phyloP scores from a whole-genome alignment of 2,888 invertebrate species.

The Ochlodes sylvanus region DNA sequence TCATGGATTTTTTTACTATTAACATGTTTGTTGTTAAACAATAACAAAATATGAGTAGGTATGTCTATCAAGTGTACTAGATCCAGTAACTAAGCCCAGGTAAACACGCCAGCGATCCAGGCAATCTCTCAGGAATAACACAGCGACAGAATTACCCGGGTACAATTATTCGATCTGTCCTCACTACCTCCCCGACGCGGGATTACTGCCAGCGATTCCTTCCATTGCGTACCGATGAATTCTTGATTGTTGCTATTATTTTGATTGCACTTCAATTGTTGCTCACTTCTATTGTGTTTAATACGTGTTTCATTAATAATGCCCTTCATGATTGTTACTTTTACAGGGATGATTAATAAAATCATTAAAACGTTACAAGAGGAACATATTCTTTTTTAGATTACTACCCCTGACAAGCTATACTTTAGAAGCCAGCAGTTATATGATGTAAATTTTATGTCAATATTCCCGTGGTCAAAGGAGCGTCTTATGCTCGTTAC shows the following conservation, averaged over 20 bases:
- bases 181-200: constrained; percentile 34
- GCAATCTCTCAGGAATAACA: constrained; percentile 63
- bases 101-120: constrained; percentile 54
- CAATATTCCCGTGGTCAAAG: too few species aligned
- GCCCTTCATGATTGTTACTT: not conserved
- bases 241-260: constrained; percentile 26
- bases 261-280: constrained; percentile 15
- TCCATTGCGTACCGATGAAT: constrained; percentile 25
- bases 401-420: too few species aligned
- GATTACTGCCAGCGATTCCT: constrained; percentile 16
- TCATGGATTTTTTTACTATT: too few species aligned
- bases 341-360: too few species aligned
- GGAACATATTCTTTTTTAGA: too few species aligned
- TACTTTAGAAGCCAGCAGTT: too few species aligned
- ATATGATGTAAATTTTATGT: too few species aligned
- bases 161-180: constrained; percentile 62
- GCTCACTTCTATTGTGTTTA: not conserved
- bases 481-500: too few species aligned
- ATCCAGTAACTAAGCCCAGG: constrained; percentile 4
- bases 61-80: not conserved
- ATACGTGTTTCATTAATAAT: not conserved
- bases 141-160: constrained; percentile 55
- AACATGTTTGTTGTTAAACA: too few species aligned
- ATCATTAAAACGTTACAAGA: too few species aligned
- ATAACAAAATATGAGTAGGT: too few species aligned